Conservation (phyloP, 2,888 invertebrate species). For the Phymatocera aterrima region DNA sequence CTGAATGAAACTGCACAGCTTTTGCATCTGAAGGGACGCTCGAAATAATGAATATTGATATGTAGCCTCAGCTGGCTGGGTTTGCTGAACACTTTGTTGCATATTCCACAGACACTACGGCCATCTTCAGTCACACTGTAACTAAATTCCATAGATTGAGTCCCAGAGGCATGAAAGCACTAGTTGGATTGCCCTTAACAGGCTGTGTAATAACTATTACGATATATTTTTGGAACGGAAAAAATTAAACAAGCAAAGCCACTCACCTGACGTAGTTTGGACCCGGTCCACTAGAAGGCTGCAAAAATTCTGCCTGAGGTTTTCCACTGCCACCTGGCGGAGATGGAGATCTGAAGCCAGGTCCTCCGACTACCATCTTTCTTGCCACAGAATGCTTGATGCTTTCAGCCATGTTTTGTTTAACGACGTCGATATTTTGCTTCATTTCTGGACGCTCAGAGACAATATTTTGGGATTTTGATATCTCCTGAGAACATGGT, state of each 20-base stretch:
- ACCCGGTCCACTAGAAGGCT: constrained; percentile 72
- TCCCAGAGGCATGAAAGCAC: constrained; percentile 30
- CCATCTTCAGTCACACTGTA: constrained; percentile 83
- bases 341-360: constrained; percentile 77
- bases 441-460: constrained; percentile 66
- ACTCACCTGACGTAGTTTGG: constrained; percentile 67
- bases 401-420: constrained; percentile 77
- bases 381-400: constrained; percentile 76
- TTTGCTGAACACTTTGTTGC: constrained; percentile 94
- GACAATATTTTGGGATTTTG: constrained; percentile 43
- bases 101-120: constrained; percentile 88
- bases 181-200: neutral
- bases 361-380: constrained; percentile 81
- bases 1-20: constrained; percentile 94
- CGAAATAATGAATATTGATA: constrained; percentile 97
- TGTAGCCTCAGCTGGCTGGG: constrained; percentile 93
- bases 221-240: neutral
- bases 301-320: constrained; percentile 74
- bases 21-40: constrained; percentile 93
- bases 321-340: constrained; percentile 77
- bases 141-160: constrained; percentile 52
- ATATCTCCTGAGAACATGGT: constrained; percentile 46
- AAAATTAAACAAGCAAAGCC: neutral
- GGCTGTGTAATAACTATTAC: neutral
- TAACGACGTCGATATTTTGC: constrained; percentile 76